Conservation (phyloP, 2,888 invertebrate species). For the Therioaphis trifolii region DNA sequence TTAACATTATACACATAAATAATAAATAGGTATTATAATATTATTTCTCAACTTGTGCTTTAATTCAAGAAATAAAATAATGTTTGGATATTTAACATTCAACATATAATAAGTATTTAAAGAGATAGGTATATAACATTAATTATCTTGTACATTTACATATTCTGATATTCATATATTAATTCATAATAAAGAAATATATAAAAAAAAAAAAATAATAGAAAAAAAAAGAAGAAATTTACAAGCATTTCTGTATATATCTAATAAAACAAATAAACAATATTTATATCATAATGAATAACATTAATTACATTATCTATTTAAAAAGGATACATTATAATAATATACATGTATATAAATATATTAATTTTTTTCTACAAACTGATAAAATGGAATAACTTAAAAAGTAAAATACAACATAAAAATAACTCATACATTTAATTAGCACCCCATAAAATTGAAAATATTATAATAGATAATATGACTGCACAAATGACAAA, state of each 20-base stretch:
- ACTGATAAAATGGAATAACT: constrained; percentile 47
- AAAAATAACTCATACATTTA: constrained; percentile 31
- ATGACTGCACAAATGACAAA: constrained; percentile 78
- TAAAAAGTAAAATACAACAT: constrained; percentile 15
- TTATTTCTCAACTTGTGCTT: too few species aligned
- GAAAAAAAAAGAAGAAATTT: not conserved
- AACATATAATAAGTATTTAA: too few species aligned
- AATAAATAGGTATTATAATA: too few species aligned
- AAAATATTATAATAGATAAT: constrained; percentile 75
- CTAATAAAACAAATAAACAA: constrained; percentile 32
- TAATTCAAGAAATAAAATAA: too few species aligned
- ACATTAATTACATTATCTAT: constrained; percentile 20
- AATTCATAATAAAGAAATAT: not conserved
- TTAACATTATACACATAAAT: too few species aligned
- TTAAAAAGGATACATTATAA: constrained; percentile 7
- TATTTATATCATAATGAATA: constrained; percentile 7
- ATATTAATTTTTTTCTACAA: constrained; percentile 6
- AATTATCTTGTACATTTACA: not conserved
- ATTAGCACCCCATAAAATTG: constrained; percentile 70
- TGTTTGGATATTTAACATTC: too few species aligned
- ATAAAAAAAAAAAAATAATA: not conserved
- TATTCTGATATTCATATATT: constrained; percentile 1
- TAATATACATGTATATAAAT: constrained; percentile 10
- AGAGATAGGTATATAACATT: too few species aligned
- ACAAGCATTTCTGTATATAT: constrained; percentile 24